These are phyloP conservation scores for Reinhardtius hippoglossoides DNA, from an alignment of 2,113 vertebrate genomes.

Conservation along the genomic window DNA sequence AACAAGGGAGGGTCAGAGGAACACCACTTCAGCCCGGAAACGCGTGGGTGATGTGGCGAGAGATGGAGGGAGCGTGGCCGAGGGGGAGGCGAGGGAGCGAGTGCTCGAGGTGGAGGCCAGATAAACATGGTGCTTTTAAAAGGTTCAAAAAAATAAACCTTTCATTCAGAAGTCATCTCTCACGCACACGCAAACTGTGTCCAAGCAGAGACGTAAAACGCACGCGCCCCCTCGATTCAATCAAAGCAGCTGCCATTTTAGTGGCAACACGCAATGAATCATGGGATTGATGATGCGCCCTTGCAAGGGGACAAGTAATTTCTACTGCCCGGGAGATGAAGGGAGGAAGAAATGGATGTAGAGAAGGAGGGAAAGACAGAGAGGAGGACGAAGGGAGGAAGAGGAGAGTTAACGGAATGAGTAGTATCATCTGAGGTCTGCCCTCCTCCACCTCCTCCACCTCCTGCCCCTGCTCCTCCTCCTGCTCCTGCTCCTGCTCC, in stretches of 20 bases:
- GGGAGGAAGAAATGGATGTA: constrained; percentile 64
- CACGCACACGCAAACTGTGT: constrained; percentile 62
- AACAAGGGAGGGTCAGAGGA: constrained; percentile 40
- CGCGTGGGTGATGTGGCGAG: constrained; percentile 34
- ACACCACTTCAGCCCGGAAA: constrained; percentile 38
- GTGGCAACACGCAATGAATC: constrained; percentile 59
- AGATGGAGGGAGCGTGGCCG: not conserved
- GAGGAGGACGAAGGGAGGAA: constrained; percentile 34
- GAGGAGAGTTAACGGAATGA: constrained; percentile 57
- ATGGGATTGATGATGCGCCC: constrained; percentile 74
- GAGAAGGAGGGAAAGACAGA: constrained; percentile 38
- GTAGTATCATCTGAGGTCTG: constrained; percentile 35
- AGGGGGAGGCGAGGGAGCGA: not conserved
- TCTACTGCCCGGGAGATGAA: constrained; percentile 72
- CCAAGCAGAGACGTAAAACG: constrained; percentile 57
- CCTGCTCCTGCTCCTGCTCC: not conserved
- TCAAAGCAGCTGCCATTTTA: constrained; percentile 66
- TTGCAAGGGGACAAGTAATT: constrained; percentile 81
- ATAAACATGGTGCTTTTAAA: constrained; percentile 65
- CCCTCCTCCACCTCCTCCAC: constrained; percentile 19
- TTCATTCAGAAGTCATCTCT: constrained; percentile 70
- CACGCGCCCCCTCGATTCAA: constrained; percentile 57
- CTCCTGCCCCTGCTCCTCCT: constrained; percentile 7
- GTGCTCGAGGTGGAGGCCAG: constrained; percentile 38
- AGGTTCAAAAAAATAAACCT: constrained; percentile 65